A percentile compares a stretch with the other conserved stretches of the same genome.
phyloP scores from a whole-genome alignment of 2,888 invertebrate species.

The Drepana falcataria region DNA sequence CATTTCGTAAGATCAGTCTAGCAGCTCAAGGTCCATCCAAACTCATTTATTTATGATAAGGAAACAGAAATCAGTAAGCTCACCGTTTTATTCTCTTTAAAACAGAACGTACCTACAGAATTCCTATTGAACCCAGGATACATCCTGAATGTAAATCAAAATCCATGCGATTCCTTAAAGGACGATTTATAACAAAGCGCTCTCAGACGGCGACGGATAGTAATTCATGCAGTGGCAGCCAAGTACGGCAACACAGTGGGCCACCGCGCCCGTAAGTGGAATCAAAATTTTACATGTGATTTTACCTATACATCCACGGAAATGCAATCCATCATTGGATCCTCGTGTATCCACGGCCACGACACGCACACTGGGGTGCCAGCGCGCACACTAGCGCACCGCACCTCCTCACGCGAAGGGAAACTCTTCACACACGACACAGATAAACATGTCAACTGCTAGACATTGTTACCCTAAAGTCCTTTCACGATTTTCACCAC shows the following conservation, averaged over 20 bases:
- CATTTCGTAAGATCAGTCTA: constrained; percentile 44
- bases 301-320: constrained; percentile 76
- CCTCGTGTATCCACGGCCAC: constrained; percentile 60
- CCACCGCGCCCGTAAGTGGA: constrained; percentile 37
- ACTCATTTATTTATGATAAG: constrained; percentile 41
- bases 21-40: constrained; percentile 50
- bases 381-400: constrained; percentile 64
- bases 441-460: constrained; percentile 79
- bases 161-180: constrained; percentile 42
- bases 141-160: constrained; percentile 30
- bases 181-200: constrained; percentile 49
- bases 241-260: constrained; percentile 35
- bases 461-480: constrained; percentile 77
- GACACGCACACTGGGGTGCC: constrained; percentile 56
- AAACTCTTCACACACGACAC: constrained; percentile 79
- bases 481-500: constrained; percentile 73
- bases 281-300: constrained; percentile 50
- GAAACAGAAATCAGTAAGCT: constrained; percentile 45
- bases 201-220: constrained; percentile 19
- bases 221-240: constrained; percentile 18
- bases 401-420: constrained; percentile 77
- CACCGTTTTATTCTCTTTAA: constrained; percentile 18
- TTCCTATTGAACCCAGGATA: constrained; percentile 54
- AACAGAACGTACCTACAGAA: constrained; percentile 26
- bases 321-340: constrained; percentile 77